Conservation (phyloP, 2,888 invertebrate genomes). For the Patella pellucida region DNA sequence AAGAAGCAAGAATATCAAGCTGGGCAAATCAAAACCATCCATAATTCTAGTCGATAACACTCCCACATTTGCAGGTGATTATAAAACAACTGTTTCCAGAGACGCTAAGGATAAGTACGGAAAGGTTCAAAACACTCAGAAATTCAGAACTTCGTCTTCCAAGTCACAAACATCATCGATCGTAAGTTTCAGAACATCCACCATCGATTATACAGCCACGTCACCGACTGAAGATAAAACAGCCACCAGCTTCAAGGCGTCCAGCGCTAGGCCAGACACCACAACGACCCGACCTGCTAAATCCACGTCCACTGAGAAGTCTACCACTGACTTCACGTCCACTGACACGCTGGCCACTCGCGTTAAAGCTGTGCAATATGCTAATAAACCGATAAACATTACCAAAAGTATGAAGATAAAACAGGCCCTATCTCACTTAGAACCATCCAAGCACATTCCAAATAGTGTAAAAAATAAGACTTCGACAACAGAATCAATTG, state of each 20-base stretch:
- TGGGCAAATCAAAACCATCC: background rate
- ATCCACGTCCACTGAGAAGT: no score
- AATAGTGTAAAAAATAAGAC: no score
- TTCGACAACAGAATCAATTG: no score
- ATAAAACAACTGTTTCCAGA: background rate
- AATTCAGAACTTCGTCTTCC: background rate
- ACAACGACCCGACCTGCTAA: no score
- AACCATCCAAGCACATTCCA: background rate
- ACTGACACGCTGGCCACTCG: no score
- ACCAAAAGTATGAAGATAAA: background rate
- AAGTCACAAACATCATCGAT: background rate
- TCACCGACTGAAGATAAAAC: background rate
- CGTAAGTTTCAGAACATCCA: background rate
- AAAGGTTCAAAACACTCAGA: background rate
- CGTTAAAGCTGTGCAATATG: no score
- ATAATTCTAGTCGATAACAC: constrained; percentile 2
- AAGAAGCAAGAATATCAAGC: background rate
- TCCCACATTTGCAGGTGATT: background rate
- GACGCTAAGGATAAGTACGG: background rate
- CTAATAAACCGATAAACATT: no score
- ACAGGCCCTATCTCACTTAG: background rate
- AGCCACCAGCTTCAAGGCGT: no score
- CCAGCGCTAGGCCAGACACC: no score
- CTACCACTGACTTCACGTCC: no score
- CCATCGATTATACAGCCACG: background rate